Conservation (phyloP, 2,113 vertebrate species). For the Platysternon megacephalum region DNA sequence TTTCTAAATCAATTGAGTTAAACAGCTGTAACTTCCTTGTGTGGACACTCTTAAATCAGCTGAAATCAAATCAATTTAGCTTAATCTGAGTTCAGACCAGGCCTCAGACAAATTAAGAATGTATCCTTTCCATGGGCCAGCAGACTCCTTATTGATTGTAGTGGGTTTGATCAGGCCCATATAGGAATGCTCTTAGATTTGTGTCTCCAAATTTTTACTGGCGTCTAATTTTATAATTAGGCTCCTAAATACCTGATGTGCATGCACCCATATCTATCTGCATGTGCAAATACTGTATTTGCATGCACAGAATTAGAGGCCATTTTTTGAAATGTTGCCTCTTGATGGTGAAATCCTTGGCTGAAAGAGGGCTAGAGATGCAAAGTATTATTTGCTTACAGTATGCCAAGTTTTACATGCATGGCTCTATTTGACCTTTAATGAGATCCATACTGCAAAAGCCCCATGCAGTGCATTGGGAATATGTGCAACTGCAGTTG, state of each 20-base stretch:
- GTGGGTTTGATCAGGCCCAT: background rate
- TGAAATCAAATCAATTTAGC: background rate
- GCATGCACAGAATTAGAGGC: background rate
- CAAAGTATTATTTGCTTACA: slow-evolving; percentile 29
- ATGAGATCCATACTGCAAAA: slow-evolving; percentile 46
- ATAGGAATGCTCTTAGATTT: background rate
- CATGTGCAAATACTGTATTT: background rate
- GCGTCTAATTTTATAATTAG: background rate
- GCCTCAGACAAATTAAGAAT: background rate
- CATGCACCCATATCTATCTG: background rate
- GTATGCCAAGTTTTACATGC: slow-evolving; percentile 25
- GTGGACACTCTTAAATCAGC: background rate
- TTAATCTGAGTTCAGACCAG: background rate
- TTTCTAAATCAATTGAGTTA: background rate
- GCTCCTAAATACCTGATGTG: background rate
- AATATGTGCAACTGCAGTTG: slow-evolving; percentile 40
- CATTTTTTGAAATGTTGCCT: background rate
- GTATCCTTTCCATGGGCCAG: background rate
- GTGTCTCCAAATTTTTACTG: background rate
- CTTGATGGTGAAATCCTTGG: slow-evolving; percentile 30
- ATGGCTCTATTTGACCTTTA: slow-evolving; percentile 44
- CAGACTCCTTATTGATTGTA: background rate
- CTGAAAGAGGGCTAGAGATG: background rate
- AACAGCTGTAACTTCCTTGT: background rate
- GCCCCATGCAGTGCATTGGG: background rate